phyloP scores from a whole-genome alignment of 2,113 vertebrate species.

The Edolisoma coerulescens region DNA sequence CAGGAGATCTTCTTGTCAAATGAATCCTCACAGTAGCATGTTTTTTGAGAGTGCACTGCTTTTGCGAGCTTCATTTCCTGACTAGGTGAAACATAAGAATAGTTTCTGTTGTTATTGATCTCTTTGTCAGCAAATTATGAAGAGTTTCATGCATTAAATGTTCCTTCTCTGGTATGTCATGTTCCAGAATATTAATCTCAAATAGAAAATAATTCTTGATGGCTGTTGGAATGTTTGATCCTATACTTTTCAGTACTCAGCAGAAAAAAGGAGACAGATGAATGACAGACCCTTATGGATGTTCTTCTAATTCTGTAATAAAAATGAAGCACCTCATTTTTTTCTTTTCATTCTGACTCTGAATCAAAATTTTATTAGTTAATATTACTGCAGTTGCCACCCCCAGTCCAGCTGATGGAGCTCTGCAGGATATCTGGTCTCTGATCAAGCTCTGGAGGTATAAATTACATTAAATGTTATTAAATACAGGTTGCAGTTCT shows the following conservation, averaged over 20 bases:
- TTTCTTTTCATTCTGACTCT: not conserved
- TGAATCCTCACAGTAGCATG: accelerated
- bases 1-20: not conserved
- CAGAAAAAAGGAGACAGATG: not conserved
- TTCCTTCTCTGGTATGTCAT: not conserved
- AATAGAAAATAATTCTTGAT: not conserved
- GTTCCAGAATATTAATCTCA: not conserved
- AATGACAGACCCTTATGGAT: not conserved
- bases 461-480: not conserved
- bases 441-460: not conserved
- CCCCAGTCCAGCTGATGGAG: not conserved
- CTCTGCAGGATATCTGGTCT: not conserved
- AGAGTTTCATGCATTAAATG: not conserved
- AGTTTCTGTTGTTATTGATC: not conserved
- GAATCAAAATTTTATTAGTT: not conserved
- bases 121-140: not conserved
- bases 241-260: not conserved
- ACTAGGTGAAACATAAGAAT: not conserved
- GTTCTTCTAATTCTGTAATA: not conserved
- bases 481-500: not conserved
- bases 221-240: not conserved
- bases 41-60: not conserved
- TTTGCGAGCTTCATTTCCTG: not conserved
- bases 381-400: not conserved
- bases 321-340: not conserved